Percentiles rank a stretch among this genome's conserved stretches.
These are phyloP conservation scores for Solenodon paradoxus DNA, from an alignment of 2,113 vertebrate genomes.

Conservation along the genomic window DNA sequence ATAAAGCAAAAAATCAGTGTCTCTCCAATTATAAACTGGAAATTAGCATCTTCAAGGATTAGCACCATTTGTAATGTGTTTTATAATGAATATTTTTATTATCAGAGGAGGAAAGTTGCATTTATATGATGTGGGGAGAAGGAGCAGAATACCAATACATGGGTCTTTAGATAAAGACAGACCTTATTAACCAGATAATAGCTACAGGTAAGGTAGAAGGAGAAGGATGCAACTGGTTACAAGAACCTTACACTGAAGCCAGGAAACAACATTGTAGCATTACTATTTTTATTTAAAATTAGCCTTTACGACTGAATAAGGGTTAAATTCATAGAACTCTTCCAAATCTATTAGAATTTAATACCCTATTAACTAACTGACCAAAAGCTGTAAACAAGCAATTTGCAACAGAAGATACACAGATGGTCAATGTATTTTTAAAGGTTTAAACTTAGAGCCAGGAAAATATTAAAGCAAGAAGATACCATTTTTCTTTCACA, in stretches of 20 bases:
- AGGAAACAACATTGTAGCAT: neutral
- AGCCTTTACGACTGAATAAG: no score
- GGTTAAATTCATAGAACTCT: neutral
- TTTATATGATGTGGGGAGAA: neutral
- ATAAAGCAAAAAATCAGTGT: conserved; percentile 2
- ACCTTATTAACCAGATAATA: neutral
- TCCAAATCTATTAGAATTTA: neutral
- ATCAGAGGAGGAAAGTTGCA: neutral
- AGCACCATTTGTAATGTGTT: neutral
- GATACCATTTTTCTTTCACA: neutral
- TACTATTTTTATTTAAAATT: conserved; percentile 6
- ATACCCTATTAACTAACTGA: neutral
- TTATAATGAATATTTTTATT: neutral
- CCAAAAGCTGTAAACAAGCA: neutral
- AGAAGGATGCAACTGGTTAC: neutral
- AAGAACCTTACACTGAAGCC: neutral
- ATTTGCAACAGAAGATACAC: neutral
- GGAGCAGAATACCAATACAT: neutral
- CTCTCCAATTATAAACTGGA: neutral
- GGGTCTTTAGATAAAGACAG: neutral
- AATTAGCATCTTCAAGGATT: neutral
- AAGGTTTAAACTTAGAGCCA: neutral
- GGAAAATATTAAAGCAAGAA: conserved; percentile 19
- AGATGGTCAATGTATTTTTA: neutral
- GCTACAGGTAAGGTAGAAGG: neutral